A percentile compares a stretch with the other conserved stretches of the same genome.
Evolutionary conservation across 1,140 invertebrate genomes (phyloP).

Genomic region (Drosophila pandora): DNA sequence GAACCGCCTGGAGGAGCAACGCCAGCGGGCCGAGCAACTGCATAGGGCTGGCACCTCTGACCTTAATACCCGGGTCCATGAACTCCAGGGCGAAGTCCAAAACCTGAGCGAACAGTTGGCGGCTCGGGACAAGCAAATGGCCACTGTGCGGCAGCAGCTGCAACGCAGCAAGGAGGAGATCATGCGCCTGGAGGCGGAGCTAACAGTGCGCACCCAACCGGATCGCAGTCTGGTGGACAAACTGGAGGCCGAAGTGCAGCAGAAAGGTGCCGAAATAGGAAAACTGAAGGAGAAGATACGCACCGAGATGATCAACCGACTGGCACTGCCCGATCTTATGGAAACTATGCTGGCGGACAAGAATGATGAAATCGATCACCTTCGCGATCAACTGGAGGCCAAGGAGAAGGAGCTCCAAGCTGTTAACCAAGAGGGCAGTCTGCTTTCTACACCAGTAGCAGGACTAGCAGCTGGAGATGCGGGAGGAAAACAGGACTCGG

Average conservation of each 20-base stretch:
- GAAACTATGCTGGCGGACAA: conserved; percentile 88
- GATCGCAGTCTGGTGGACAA: conserved; percentile 85
- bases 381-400: conserved; percentile 85
- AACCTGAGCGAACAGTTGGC: conserved; percentile 86
- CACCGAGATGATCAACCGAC: conserved; percentile 83
- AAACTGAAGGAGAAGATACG: conserved; percentile 85
- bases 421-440: conserved; percentile 48
- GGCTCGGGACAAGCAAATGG: conserved; percentile 86
- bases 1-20: conserved; percentile 90
- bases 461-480: conserved; percentile 8
- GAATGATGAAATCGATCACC: conserved; percentile 87
- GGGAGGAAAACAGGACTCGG: conserved; percentile 72
- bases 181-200: conserved; percentile 85
- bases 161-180: conserved; percentile 80
- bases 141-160: conserved; percentile 83
- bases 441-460: conserved; percentile 35
- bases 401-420: conserved; percentile 71
- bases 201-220: conserved; percentile 67
- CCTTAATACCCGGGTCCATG: conserved; percentile 88
- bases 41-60: conserved; percentile 88
- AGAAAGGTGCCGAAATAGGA: conserved; percentile 85
- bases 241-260: conserved; percentile 85
- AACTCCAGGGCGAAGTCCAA: conserved; percentile 86
- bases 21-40: conserved; percentile 88
- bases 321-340: conserved; percentile 86